Conservation (phyloP, 2,797 vertebrate genomes). For the Lateolabrax maculatus region DNA sequence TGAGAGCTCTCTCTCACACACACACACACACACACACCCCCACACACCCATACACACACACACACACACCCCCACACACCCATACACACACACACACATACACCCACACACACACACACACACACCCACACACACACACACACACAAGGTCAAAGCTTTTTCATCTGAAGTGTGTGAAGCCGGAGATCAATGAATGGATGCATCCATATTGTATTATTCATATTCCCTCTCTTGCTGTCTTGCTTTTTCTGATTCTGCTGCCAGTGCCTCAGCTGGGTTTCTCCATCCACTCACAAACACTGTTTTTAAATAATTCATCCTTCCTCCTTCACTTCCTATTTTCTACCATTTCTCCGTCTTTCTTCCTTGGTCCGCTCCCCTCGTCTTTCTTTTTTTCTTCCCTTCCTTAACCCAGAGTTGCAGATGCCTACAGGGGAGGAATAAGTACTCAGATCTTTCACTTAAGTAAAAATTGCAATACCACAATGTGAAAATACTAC, state of each 20-base stretch:
- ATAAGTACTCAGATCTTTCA: neutral
- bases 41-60: slow-evolving; percentile 16
- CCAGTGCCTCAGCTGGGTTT: slow-evolving; percentile 23
- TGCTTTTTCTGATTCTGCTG: slow-evolving; percentile 25
- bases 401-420: neutral
- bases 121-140: slow-evolving; percentile 21
- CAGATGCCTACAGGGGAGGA: neutral
- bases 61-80: slow-evolving; percentile 12
- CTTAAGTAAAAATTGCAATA: neutral
- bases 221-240: slow-evolving; percentile 18
- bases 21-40: slow-evolving; percentile 7
- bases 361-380: neutral
- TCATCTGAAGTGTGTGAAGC: slow-evolving; percentile 26
- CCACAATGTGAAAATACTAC: neutral
- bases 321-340: neutral
- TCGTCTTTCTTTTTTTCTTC: neutral
- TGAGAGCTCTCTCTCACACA: slow-evolving; percentile 8
- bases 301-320: slow-evolving; percentile 25
- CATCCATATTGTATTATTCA: slow-evolving; percentile 53
- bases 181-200: slow-evolving; percentile 53
- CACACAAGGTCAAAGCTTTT: slow-evolving; percentile 28
- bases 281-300: slow-evolving; percentile 5
- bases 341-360: neutral
- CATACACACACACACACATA: slow-evolving; percentile 18
- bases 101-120: slow-evolving; percentile 2